Percentiles rank a stretch among this genome's conserved stretches.
These are phyloP conservation scores for Selenia dentaria DNA, from an alignment of 2,888 invertebrate species.

Conservation along the genomic window DNA sequence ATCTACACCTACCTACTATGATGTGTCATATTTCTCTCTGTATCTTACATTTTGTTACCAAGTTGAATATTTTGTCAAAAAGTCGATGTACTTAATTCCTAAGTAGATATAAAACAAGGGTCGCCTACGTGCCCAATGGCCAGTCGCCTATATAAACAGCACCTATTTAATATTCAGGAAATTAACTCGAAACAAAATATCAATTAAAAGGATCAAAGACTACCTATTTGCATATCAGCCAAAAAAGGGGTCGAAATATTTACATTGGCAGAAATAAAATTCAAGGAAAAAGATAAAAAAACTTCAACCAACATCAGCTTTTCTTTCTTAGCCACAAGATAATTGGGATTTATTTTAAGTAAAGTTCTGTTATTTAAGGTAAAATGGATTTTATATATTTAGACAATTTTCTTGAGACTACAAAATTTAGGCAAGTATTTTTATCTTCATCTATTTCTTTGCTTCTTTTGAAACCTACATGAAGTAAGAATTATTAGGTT, in stretches of 20 bases:
- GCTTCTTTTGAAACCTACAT: too few species aligned
- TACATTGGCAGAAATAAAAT: constrained; percentile 48
- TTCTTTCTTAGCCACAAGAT: constrained; percentile 22
- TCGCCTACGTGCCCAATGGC: constrained; percentile 32
- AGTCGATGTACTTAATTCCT: too few species aligned
- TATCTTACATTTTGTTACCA: too few species aligned
- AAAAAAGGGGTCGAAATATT: constrained; percentile 54
- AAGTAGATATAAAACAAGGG: constrained; percentile 30
- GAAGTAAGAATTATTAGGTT: too few species aligned
- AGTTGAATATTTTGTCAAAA: too few species aligned
- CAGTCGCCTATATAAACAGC: constrained; percentile 29
- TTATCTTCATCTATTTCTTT: too few species aligned
- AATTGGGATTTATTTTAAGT: constrained; percentile 22
- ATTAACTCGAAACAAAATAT: constrained; percentile 50
- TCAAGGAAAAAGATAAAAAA: constrained; percentile 43
- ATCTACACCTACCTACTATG: too few species aligned
- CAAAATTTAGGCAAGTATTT: too few species aligned
- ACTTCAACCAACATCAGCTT: constrained; percentile 22
- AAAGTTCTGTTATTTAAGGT: neutral
- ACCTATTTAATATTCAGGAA: constrained; percentile 35
- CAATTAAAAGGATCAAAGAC: constrained; percentile 61
- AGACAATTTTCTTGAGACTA: too few species aligned
- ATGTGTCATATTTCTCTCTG: too few species aligned
- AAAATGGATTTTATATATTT: neutral
- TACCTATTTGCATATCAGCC: constrained; percentile 43